phyloP scores from a whole-genome alignment of 2,888 invertebrate species.

The Drosophila phalerata region DNA sequence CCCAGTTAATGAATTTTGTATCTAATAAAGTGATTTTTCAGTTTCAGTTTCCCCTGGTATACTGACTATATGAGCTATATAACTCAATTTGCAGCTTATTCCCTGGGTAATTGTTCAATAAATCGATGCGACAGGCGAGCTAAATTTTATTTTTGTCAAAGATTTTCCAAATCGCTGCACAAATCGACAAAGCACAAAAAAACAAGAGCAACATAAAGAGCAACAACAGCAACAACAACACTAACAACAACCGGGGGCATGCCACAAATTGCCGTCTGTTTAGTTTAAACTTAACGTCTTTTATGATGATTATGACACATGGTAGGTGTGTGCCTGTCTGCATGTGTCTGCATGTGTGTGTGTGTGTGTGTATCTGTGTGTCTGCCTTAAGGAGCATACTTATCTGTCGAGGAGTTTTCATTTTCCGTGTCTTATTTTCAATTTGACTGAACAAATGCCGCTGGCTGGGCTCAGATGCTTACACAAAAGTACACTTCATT shows the following conservation, averaged over 20 bases:
- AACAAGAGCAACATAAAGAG: background rate
- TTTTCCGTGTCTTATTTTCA: slow-evolving; percentile 43
- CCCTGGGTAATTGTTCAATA: slow-evolving; percentile 57
- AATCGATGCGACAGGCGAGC: slow-evolving; percentile 55
- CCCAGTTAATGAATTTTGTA: background rate
- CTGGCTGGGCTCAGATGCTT: slow-evolving; percentile 65
- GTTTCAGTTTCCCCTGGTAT: background rate
- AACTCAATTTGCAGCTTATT: slow-evolving; percentile 19
- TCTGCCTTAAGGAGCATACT: slow-evolving; percentile 34
- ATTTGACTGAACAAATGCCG: slow-evolving; percentile 43
- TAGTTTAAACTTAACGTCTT: slow-evolving; percentile 76
- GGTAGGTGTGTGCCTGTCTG: slow-evolving; percentile 28
- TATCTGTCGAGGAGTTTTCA: slow-evolving; percentile 25
- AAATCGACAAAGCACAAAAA: slow-evolving; percentile 53
- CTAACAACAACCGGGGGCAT: slow-evolving; percentile 9
- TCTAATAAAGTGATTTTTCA: background rate
- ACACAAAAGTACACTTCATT: slow-evolving; percentile 74
- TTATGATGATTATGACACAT: slow-evolving; percentile 79
- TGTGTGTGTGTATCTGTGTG: slow-evolving; percentile 36
- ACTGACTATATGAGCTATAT: slow-evolving; percentile 1
- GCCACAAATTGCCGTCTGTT: slow-evolving; percentile 66
- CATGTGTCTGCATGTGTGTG: slow-evolving; percentile 7
- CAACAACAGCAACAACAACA: slow-evolving; percentile 7
- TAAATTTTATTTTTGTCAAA: slow-evolving; percentile 70
- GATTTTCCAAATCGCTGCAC: slow-evolving; percentile 80